phyloP scores from a whole-genome alignment of 1,140 invertebrate genomes.

The Tetramorium parvispinum region DNA sequence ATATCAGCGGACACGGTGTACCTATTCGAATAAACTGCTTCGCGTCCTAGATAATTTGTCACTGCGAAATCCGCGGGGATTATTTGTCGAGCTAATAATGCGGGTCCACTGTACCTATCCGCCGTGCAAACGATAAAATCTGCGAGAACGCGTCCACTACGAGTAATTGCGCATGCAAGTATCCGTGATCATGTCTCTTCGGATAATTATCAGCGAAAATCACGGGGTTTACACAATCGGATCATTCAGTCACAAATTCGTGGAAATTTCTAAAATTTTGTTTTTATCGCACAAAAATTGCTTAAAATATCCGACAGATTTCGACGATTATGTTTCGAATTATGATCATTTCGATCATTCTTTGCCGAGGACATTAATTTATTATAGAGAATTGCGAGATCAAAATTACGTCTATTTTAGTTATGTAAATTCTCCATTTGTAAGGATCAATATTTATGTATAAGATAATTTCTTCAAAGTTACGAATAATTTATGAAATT shows the following conservation, averaged over 20 bases:
- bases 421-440: not conserved
- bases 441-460: not conserved
- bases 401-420: not conserved
- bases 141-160: constrained; percentile 71
- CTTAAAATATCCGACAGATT: not conserved
- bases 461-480: not conserved
- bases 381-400: not conserved
- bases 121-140: constrained; percentile 76
- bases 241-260: not conserved
- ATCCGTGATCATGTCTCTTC: constrained; percentile 56
- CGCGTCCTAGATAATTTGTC: constrained; percentile 81
- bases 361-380: not conserved
- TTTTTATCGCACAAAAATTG: not conserved
- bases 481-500: not conserved
- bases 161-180: constrained; percentile 76
- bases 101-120: constrained; percentile 72
- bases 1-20: constrained; percentile 71
- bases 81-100: constrained; percentile 84
- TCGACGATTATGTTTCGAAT: not conserved
- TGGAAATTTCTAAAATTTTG: not conserved
- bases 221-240: constrained; percentile 29
- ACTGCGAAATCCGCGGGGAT: constrained; percentile 81
- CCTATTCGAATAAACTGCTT: constrained; percentile 80
- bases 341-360: not conserved
- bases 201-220: constrained; percentile 68